Percentiles rank a stretch among this genome's conserved stretches.
Evolutionary conservation across 2,797 vertebrate genomes (phyloP).

Genomic region (Typhlichthys subterraneus): DNA sequence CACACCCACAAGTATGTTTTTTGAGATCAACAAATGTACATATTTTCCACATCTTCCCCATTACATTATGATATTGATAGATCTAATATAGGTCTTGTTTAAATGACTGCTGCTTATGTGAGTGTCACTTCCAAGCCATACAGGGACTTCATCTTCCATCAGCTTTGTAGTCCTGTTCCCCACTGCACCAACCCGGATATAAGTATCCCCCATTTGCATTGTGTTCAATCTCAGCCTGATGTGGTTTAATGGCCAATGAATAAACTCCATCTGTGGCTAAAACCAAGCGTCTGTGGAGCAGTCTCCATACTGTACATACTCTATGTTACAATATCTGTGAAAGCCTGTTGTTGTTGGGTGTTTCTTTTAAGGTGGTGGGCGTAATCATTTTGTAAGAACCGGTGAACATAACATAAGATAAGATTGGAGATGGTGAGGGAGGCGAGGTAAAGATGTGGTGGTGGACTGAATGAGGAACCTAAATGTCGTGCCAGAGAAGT

Average conservation of each 20-base stretch:
- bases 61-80: conserved; percentile 76
- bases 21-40: conserved; percentile 92
- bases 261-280: conserved; percentile 35
- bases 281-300: conserved; percentile 35
- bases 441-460: conserved; percentile 47
- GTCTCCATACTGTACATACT: conserved; percentile 64
- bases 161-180: conserved; percentile 74
- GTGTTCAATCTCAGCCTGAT: conserved; percentile 33
- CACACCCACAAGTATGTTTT: conserved; percentile 82
- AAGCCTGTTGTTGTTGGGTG: conserved; percentile 68
- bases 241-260: conserved; percentile 45
- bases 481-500: conserved; percentile 37
- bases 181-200: conserved; percentile 31
- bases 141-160: conserved; percentile 55
- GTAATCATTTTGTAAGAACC: conserved; percentile 81
- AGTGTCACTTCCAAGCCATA: conserved; percentile 83
- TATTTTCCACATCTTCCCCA: conserved; percentile 82
- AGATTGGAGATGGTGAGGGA: conserved; percentile 58
- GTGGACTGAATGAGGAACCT: conserved; percentile 61
- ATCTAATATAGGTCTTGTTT: conserved; percentile 69
- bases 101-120: conserved; percentile 81
- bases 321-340: conserved; percentile 68
- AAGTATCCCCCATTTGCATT: conserved; percentile 36
- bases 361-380: conserved; percentile 84
- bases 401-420: conserved; percentile 72